Evolutionary conservation across 2,113 vertebrate genomes (phyloP).

Genomic region (Atlantisia rogersi): DNA sequence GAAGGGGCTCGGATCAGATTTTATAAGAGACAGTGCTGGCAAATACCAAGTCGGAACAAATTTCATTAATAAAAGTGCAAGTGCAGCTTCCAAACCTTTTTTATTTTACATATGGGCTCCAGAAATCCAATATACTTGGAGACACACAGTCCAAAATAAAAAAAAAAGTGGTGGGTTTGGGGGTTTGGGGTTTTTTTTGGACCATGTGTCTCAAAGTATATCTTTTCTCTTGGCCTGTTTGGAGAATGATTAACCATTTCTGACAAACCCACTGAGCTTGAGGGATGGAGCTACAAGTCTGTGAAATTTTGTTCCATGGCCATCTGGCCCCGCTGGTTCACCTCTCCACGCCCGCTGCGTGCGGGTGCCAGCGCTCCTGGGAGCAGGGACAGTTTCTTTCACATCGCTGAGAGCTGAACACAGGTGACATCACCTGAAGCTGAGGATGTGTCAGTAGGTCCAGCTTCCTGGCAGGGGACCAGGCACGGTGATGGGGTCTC

Average conservation of each 20-base stretch:
- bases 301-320: not conserved
- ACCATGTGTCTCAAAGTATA: too few species aligned
- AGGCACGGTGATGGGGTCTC: not conserved
- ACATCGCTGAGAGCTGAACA: accelerated
- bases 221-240: not conserved
- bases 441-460: not conserved
- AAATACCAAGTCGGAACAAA: not conserved
- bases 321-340: conserved; percentile 51
- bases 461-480: accelerated
- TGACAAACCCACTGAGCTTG: conserved; percentile 63
- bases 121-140: not conserved
- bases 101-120: not conserved
- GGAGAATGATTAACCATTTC: conserved; percentile 54
- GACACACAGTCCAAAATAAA: not conserved
- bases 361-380: accelerated
- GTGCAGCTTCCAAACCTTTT: not conserved
- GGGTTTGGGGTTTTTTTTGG: too few species aligned
- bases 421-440: not conserved
- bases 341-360: not conserved
- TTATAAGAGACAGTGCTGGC: not conserved
- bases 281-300: conserved; percentile 7
- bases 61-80: not conserved
- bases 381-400: not conserved
- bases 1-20: not conserved
- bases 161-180: too few species aligned